Conservation (phyloP, 2,113 vertebrate genomes). For the Pelobates fuscus region DNA sequence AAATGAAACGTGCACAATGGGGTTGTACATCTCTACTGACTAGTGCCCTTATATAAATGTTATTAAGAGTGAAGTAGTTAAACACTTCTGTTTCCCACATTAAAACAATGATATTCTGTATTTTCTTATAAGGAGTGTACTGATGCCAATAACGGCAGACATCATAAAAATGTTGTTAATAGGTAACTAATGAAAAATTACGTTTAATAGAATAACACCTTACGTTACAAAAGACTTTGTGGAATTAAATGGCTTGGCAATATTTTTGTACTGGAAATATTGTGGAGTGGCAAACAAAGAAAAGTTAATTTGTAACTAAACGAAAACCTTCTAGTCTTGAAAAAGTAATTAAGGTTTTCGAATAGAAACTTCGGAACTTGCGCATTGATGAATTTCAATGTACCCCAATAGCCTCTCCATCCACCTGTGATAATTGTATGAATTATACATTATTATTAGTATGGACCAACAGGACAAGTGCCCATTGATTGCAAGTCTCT, state of each 20-base stretch:
- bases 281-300: conserved; percentile 7
- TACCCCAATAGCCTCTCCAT: too few relatives aligned
- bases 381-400: too few relatives aligned
- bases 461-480: too few relatives aligned
- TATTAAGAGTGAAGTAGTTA: too few relatives aligned
- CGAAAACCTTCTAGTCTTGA: not conserved
- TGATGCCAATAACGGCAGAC: conserved; percentile 12
- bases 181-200: conserved; percentile 39
- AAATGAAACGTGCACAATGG: too few relatives aligned
- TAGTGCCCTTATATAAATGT: too few relatives aligned
- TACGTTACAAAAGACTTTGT: conserved; percentile 1
- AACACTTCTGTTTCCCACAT: conserved; percentile 21
- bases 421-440: too few relatives aligned
- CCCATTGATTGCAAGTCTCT: too few relatives aligned
- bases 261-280: not conserved
- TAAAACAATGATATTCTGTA: conserved; percentile 6
- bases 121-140: not conserved
- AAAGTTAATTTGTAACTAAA: conserved; percentile 42
- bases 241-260: not conserved
- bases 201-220: conserved; percentile 25
- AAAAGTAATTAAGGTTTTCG: not conserved
- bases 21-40: too few relatives aligned
- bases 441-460: too few relatives aligned
- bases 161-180: conserved; percentile 27
- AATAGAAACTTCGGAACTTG: too few relatives aligned